A percentile compares a stretch with the other conserved stretches of the same genome.
Conservation (phyloP, 2,113 vertebrate species). For the Aegotheles bennettii region DNA sequence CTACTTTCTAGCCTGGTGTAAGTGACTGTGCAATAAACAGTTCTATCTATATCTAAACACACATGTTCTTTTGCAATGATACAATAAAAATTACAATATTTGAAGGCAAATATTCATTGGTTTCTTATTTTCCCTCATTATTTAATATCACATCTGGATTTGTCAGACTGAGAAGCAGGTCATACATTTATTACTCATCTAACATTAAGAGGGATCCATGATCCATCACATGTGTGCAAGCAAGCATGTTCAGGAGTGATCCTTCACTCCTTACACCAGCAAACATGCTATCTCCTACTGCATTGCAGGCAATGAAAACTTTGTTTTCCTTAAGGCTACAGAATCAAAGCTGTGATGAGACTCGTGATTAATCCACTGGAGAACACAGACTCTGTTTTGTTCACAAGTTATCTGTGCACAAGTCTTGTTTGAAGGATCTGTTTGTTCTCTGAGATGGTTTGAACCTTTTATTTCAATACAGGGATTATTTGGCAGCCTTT, state of each 20-base stretch:
- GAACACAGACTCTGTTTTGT: not conserved
- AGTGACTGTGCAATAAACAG: not conserved
- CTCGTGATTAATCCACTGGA: conserved; percentile 35
- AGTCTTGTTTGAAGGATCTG: not conserved
- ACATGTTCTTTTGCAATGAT: not conserved
- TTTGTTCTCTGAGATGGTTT: not conserved
- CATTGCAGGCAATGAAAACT: not conserved
- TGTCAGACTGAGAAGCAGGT: not conserved
- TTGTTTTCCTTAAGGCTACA: conserved; percentile 13
- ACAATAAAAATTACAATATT: not conserved
- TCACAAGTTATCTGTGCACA: not conserved
- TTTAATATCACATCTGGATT: not conserved
- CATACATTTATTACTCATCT: not conserved
- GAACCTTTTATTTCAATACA: not conserved
- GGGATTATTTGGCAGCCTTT: not conserved
- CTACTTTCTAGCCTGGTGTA: not conserved
- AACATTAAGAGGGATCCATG: not conserved
- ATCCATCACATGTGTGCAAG: not conserved
- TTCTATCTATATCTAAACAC: not conserved
- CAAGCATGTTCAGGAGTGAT: not conserved
- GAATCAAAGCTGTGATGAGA: not conserved
- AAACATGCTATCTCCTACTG: not conserved
- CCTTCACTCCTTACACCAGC: not conserved
- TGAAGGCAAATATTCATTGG: not conserved
- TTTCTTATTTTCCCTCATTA: not conserved